Evolutionary conservation across 2,888 invertebrate genomes (phyloP).

Genomic region (Leptogaster cylindrica): DNA sequence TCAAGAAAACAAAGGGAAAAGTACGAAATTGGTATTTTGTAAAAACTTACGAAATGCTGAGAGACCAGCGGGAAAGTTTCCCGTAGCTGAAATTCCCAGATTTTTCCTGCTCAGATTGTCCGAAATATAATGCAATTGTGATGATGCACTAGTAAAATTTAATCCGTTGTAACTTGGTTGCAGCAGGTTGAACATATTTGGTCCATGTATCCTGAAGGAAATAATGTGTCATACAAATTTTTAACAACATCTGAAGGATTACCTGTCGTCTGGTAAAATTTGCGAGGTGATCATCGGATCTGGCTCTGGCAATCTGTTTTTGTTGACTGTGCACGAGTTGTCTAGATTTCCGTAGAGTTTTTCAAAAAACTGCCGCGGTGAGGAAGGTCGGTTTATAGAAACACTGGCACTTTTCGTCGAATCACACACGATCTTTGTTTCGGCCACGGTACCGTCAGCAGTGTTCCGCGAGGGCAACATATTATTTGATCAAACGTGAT

Average conservation of each 20-base stretch:
- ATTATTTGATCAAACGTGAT: too few relatives aligned
- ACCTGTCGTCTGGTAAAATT: slow-evolving; percentile 59
- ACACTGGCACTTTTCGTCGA: not conserved
- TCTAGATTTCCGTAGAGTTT: slow-evolving; percentile 76
- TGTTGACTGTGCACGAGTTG: slow-evolving; percentile 4
- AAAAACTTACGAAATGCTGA: slow-evolving; percentile 61
- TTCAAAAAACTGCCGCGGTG: slow-evolving; percentile 81
- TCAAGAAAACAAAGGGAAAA: too few relatives aligned
- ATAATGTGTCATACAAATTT: not conserved
- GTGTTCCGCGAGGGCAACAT: not conserved
- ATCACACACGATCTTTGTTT: not conserved
- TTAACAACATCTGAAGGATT: not conserved
- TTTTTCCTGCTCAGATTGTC: slow-evolving; percentile 43
- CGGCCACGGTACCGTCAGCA: not conserved
- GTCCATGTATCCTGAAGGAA: slow-evolving; percentile 17
- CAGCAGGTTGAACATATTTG: slow-evolving; percentile 24
- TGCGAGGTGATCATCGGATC: slow-evolving; percentile 59
- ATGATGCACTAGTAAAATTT: slow-evolving; percentile 48
- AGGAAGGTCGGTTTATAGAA: slow-evolving; percentile 68
- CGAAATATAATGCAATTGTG: slow-evolving; percentile 42
- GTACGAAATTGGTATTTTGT: too few relatives aligned
- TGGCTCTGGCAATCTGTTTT: too few relatives aligned
- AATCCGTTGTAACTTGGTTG: slow-evolving; percentile 41
- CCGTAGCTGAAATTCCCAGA: slow-evolving; percentile 55
- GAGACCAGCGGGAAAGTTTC: slow-evolving; percentile 59